phyloP scores from a whole-genome alignment of 2,797 vertebrate species.

The Characodon lateralis region DNA sequence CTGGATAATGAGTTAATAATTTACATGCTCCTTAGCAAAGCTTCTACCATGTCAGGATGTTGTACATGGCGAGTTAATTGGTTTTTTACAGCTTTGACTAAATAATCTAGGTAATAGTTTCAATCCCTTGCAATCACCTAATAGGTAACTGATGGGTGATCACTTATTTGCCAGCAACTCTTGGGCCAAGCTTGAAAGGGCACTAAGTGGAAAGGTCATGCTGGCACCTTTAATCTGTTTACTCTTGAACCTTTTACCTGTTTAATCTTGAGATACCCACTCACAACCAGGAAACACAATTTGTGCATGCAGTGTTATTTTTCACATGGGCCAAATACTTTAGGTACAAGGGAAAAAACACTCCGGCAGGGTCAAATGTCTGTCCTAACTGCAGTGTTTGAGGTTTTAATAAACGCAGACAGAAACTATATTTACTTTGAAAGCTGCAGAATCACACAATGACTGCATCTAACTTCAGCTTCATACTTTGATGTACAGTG shows the following conservation, averaged over 20 bases:
- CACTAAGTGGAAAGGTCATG: conserved; percentile 59
- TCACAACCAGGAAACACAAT: conserved; percentile 45
- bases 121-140: conserved; percentile 4
- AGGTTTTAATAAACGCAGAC: conserved; percentile 15
- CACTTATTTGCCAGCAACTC: conserved; percentile 29
- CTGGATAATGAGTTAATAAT: conserved; percentile 24
- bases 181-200: background rate
- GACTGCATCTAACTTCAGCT: background rate
- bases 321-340: conserved; percentile 35
- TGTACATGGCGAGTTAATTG: background rate
- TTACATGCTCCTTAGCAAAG: background rate
- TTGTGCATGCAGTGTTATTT: conserved; percentile 41
- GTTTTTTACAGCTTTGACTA: background rate
- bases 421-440: background rate
- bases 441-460: background rate
- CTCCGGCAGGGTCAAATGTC: conserved; percentile 10
- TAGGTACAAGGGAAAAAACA: conserved; percentile 7
- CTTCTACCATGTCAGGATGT: background rate
- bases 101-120: background rate
- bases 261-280: conserved; percentile 37
- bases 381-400: background rate
- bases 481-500: conserved; percentile 15
- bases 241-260: conserved; percentile 24
- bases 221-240: conserved; percentile 30
- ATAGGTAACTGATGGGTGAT: conserved; percentile 4